Evolutionary conservation across 92 coral and sea anemone species (phyloP).

Genomic region (Porites lobata): DNA sequence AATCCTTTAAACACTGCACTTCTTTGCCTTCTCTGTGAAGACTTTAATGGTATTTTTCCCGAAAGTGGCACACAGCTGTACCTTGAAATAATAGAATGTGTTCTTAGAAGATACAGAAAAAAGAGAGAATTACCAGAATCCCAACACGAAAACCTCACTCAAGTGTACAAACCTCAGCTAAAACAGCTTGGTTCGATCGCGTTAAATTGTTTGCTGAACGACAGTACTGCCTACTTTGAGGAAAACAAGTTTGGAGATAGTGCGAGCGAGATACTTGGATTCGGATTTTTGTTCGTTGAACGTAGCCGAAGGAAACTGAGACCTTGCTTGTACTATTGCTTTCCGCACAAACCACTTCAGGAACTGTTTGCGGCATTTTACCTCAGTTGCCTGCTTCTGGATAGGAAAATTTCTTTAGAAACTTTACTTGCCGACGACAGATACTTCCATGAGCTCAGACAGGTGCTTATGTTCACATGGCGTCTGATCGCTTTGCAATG

Average conservation of each 20-base stretch:
- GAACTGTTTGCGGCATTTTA: not conserved
- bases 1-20: not conserved
- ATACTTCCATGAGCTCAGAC: not conserved
- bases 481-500: not conserved
- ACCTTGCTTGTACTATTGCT: too few species aligned
- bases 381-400: not conserved
- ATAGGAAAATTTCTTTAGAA: not conserved
- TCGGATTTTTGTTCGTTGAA: not conserved
- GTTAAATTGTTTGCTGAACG: too few species aligned
- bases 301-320: not conserved
- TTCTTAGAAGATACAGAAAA: not conserved
- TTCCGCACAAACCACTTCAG: not conserved
- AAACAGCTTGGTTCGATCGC: not conserved
- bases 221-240: not conserved
- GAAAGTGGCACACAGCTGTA: too few species aligned
- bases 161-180: not conserved
- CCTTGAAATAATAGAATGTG: too few species aligned
- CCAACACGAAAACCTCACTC: not conserved
- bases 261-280: not conserved
- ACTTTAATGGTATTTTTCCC: not conserved
- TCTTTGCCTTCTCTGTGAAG: not conserved
- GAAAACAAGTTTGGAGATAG: not conserved
- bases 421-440: not conserved
- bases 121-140: not conserved
- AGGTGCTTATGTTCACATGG: not conserved